Percentiles rank a stretch among this genome's conserved stretches.
phyloP scores from a whole-genome alignment of 2,888 invertebrate genomes.

The Rugalucina vietnamica region DNA sequence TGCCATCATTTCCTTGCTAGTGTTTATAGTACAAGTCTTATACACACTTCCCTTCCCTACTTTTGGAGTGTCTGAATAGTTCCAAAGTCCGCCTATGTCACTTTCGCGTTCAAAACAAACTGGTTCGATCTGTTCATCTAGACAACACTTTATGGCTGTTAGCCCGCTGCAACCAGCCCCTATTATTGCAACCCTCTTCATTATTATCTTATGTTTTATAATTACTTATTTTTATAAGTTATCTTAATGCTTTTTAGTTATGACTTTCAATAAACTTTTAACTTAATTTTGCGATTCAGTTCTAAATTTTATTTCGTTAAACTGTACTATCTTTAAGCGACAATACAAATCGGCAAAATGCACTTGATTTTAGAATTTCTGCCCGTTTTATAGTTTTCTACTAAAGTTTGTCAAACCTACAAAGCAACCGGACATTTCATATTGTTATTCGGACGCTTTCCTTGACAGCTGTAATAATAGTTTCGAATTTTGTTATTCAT shows the following conservation, averaged over 20 bases:
- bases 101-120: slow-evolving; percentile 77
- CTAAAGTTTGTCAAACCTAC: neutral
- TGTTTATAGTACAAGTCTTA: slow-evolving; percentile 80
- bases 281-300: no score
- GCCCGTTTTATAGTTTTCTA: neutral
- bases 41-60: slow-evolving; percentile 77
- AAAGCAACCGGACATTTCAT: neutral
- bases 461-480: neutral
- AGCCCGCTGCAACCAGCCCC: slow-evolving; percentile 75
- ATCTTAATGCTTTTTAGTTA: neutral
- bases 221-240: no score
- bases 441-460: neutral
- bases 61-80: slow-evolving; percentile 68
- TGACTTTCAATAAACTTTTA: no score
- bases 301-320: no score
- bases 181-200: slow-evolving; percentile 69
- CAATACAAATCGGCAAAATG: slow-evolving; percentile 2
- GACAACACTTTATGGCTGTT: slow-evolving; percentile 72
- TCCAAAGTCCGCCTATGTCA: slow-evolving; percentile 81
- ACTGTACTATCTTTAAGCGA: no score
- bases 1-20: slow-evolving; percentile 83
- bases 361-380: neutral
- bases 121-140: slow-evolving; percentile 72
- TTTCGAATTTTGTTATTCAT: neutral
- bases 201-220: no score